Base-by-base conservation (phyloP, 2,888 invertebrate species). In the Hesperia comma region DNA sequence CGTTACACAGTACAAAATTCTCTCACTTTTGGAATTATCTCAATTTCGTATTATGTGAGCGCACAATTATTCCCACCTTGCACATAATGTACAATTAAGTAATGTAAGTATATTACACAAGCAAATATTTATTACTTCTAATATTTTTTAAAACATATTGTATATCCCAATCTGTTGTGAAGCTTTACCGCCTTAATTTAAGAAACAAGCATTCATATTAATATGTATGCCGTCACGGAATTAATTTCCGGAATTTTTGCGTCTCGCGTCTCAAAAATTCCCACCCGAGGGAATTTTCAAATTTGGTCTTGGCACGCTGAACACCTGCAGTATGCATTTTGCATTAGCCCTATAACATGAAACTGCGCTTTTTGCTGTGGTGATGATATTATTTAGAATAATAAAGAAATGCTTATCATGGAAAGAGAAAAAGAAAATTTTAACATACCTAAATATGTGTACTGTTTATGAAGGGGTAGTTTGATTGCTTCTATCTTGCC, bases 261-360 rank as follows among this genome's bases (percentile, higher is more conserved):
- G 40, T 64, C 14, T 40, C 54, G 51, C 53, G 63, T 68, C 69
- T 71, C 71, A 75, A 76, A 76, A 72, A 74, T 73, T 70, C 67
- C 67, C 63, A 66, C 55, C 64, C 63, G 68, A 69, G 72, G 71
- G 71, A 76, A 75, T 75, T 76, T 76, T 75, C 68, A 77, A 78
- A 78, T 78, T 79, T 77, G 72, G 57, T 72, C 78, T 78, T 79
- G 80, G 80, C 79, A 73, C 73, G 68, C 68, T 61, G 57, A 62
- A 72, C 79, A 81, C 80, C 82, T 83, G 85, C 86, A 85, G 74
- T 82, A 85, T 87, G 85, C 85, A 88, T 87, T 83, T 85, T 86
- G 75, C 82, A 87, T 84, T 74, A 83, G 78, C 71, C 57, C 41
- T 51, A 51, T 53, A 51, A 43, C 43, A 64, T 41, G 41, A 26